Percentiles rank a stretch among this genome's conserved stretches.
These are phyloP conservation scores for Nymphalis polychloros DNA, from an alignment of 2,888 invertebrate species.

Conservation along the genomic window DNA sequence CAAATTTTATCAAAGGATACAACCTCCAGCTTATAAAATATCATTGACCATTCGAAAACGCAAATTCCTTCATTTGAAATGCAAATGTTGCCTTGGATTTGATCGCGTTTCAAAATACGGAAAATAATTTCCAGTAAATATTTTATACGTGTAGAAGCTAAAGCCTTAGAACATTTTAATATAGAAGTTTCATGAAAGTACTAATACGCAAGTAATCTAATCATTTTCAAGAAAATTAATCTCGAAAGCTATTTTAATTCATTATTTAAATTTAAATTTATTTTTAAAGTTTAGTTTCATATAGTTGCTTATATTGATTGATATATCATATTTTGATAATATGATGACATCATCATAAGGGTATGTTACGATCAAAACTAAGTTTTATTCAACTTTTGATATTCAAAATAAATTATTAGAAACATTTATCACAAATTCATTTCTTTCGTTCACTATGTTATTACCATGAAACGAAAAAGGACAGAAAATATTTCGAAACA, in stretches of 20 bases:
- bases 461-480: not conserved
- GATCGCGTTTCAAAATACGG: conserved; percentile 27
- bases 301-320: too few species aligned
- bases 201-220: too few species aligned
- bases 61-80: conserved; percentile 34
- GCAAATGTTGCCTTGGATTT: conserved; percentile 31
- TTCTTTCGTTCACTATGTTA: not conserved
- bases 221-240: too few species aligned
- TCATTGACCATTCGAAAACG: conserved; percentile 23
- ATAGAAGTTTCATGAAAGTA: not conserved
- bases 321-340: too few species aligned
- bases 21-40: conserved; percentile 22
- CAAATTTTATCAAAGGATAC: conserved; percentile 1
- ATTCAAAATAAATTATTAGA: too few species aligned
- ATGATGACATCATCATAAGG: too few species aligned
- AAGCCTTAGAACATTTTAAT: not conserved
- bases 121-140: conserved; percentile 25
- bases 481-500: conserved; percentile 1
- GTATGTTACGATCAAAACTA: too few species aligned
- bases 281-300: too few species aligned
- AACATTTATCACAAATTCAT: too few species aligned
- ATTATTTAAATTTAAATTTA: too few species aligned
- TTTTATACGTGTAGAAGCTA: conserved; percentile 11
- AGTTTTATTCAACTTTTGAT: too few species aligned
- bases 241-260: too few species aligned